phyloP scores from a whole-genome alignment of 2,113 vertebrate genomes.

The Grammomys surdaster region DNA sequence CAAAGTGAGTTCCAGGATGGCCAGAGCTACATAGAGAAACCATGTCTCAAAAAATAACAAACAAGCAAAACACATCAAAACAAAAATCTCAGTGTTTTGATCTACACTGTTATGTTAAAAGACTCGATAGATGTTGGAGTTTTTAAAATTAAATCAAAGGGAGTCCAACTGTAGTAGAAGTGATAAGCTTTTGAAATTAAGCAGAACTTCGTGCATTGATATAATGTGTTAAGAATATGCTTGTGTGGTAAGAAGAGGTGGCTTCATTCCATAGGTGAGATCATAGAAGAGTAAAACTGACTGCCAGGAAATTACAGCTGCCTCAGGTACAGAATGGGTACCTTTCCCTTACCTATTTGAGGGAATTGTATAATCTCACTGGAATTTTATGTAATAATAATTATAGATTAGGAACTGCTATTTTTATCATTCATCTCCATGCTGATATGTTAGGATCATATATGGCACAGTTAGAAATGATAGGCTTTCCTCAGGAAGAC shows the following conservation, averaged over 20 bases:
- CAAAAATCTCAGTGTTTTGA: background rate
- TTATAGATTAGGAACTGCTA: conserved; percentile 18
- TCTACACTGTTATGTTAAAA: conserved; percentile 2
- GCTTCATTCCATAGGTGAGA: background rate
- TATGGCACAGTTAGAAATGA: background rate
- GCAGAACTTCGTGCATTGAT: background rate
- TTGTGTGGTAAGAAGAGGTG: background rate
- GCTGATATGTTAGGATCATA: background rate
- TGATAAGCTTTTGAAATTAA: conserved; percentile 20
- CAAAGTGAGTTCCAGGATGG: background rate
- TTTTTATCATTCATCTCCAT: conserved; percentile 3
- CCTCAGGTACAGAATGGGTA: background rate
- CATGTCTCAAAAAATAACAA: background rate
- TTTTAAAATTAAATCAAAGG: background rate
- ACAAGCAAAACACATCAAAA: background rate
- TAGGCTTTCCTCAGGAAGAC: background rate
- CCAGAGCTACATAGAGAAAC: background rate
- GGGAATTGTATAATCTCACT: background rate
- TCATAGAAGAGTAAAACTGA: background rate
- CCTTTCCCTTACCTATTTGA: background rate
- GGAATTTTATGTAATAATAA: conserved; percentile 25
- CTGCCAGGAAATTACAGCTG: conserved; percentile 9
- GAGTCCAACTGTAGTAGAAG: background rate
- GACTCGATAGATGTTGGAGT: background rate
- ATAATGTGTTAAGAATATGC: background rate